Evolutionary conservation across 2,888 invertebrate genomes (phyloP).

Genomic region (Agrotis exclamationis): DNA sequence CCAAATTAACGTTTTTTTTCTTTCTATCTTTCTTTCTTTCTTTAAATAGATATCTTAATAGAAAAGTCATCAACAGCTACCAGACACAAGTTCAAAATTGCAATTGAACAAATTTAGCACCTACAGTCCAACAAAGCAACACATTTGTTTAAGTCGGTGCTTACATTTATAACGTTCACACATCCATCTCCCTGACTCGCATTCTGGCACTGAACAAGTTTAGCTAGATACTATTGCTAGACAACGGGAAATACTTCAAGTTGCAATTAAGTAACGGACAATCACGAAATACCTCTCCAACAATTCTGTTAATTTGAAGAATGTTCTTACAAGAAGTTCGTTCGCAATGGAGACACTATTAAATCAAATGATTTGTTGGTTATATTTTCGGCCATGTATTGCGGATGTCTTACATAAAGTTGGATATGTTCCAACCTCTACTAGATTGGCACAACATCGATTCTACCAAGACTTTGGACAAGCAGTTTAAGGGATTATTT

Average conservation of each 20-base stretch:
- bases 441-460: conserved; percentile 39
- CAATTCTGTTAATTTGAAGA: conserved; percentile 28
- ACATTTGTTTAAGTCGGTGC: conserved; percentile 14
- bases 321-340: conserved; percentile 24
- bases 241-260: conserved; percentile 55
- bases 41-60: no score
- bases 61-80: not conserved
- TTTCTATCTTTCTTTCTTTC: no score
- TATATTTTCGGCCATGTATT: conserved; percentile 44
- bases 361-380: conserved; percentile 47
- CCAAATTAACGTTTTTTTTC: no score
- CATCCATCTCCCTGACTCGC: conserved; percentile 23
- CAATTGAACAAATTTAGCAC: conserved; percentile 1
- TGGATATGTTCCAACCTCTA: conserved; percentile 52
- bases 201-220: conserved; percentile 46
- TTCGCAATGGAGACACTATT: conserved; percentile 33
- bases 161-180: conserved; percentile 35
- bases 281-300: conserved; percentile 42
- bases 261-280: conserved; percentile 55
- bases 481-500: conserved; percentile 39
- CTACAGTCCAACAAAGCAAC: not conserved
- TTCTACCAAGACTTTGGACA: conserved; percentile 29
- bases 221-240: conserved; percentile 41
- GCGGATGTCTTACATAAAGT: conserved; percentile 48
- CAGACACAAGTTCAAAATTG: not conserved